These are phyloP conservation scores for Rhincodon typus DNA, from an alignment of 2,797 vertebrate genomes.

Conservation along the genomic window DNA sequence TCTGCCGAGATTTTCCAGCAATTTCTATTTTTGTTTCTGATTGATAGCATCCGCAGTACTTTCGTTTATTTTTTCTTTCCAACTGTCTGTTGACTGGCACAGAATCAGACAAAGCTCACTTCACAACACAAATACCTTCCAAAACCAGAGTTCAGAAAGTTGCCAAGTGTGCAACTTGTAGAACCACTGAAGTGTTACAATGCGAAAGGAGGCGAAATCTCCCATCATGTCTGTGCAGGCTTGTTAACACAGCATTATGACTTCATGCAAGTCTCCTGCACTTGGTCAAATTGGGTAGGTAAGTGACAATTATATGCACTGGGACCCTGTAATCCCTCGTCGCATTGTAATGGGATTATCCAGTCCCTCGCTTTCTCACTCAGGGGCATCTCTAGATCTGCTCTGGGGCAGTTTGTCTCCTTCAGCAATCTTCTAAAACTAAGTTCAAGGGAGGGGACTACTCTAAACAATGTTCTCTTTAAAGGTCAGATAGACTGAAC, in stretches of 20 bases:
- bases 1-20: too few species aligned
- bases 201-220: too few species aligned
- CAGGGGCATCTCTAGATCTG: background rate
- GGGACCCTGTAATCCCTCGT: background rate
- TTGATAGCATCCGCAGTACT: too few species aligned
- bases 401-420: background rate
- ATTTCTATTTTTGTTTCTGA: too few species aligned
- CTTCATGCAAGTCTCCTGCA: too few species aligned
- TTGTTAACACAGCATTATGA: too few species aligned
- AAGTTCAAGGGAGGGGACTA: background rate
- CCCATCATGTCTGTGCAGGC: too few species aligned
- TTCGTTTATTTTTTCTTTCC: too few species aligned
- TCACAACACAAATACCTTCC: background rate
- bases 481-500: background rate
- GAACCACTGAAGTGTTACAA: too few species aligned
- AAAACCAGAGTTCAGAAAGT: background rate
- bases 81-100: background rate
- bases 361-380: background rate
- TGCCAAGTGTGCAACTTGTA: background rate
- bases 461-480: background rate
- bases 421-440: background rate
- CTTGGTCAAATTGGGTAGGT: background rate
- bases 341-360: background rate
- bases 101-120: background rate
- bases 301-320: background rate